These are phyloP conservation scores for Stichodactyla helianthus DNA, from an alignment of 64 coral and sea anemone species.

Conservation along the genomic window DNA sequence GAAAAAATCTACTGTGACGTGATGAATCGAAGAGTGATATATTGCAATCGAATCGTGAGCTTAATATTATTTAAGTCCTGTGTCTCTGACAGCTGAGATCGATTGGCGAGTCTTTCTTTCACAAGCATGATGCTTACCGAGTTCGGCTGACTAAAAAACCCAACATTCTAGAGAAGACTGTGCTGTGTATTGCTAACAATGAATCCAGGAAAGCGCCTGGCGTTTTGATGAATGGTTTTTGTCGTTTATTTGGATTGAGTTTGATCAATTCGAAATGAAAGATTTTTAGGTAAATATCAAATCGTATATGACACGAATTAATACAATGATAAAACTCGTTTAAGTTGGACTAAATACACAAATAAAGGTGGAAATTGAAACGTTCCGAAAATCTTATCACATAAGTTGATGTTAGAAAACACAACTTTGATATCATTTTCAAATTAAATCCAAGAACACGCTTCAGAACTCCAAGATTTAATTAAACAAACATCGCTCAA, in stretches of 20 bases:
- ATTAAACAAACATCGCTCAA: conserved; percentile 7
- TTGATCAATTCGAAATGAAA: conserved; percentile 16
- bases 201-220: not conserved
- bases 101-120: not conserved
- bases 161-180: not conserved
- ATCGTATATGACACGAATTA: conserved; percentile 1
- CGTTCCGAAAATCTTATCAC: conserved; percentile 28
- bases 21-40: not conserved
- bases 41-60: not conserved
- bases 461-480: conserved; percentile 13
- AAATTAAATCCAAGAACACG: conserved; percentile 6
- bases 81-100: not conserved
- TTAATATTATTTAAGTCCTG: not conserved
- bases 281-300: conserved; percentile 3
- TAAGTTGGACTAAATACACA: conserved; percentile 4
- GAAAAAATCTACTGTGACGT: not conserved
- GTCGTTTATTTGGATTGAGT: conserved; percentile 1
- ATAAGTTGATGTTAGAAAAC: conserved; percentile 16
- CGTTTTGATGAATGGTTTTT: conserved; percentile 5
- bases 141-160: not conserved
- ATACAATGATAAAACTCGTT: conserved; percentile 3
- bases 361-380: conserved; percentile 16
- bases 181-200: not conserved
- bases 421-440: conserved; percentile 19
- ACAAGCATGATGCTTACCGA: not conserved